Base-by-base conservation (phyloP, 2,888 invertebrate genomes). In the Drosophila atripex region DNA sequence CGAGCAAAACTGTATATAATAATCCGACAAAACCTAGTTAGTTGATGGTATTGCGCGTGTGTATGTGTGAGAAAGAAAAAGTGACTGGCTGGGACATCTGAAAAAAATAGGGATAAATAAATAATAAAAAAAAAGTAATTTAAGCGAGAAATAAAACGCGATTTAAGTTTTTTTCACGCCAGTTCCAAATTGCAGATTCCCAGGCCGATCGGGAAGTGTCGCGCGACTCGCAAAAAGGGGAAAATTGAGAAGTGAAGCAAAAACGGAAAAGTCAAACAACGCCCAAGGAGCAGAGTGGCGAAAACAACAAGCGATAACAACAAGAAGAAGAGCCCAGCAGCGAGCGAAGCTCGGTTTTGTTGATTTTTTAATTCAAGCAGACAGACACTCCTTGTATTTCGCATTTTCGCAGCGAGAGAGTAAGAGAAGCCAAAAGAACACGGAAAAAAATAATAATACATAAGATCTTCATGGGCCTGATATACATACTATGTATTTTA, bases 221-320 rank as follows among this genome's bases (percentile, higher is more conserved):
- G 25, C 16, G 21, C 18, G 18, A 18, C 18, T 18, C 14, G 12
- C 3, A 12, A 39, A 39, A 39, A 39, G 8, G 39, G 9, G 4
- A 45, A 45, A 21, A 12, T 18, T 21, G 45, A 7, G 16, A 49
- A 49, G 54, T 6, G 28, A 49, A 49, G 54, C 21, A 12, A 12
- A 8, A 18, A 28, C 32, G 28, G 30, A 58, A 54, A 43, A 41
- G 28, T 61, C 50, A 52, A 64, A 71, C 70, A 64, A 70, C 57
- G 70, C 78, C 60, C 60, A 54, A 63, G 28, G 35, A 73, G 69
- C 32, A 64, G 43, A 68, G 71, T 49, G 73, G 35, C 35, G 6
- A 59, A 63, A 68, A 49, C 56, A 49, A 68, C 16, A 53, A 55
- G 60, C 79, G 71, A 18, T 8, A 39, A 39, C 16, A 18, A 16